These are phyloP conservation scores for Mayetiola destructor DNA, from an alignment of 2,888 invertebrate genomes.

Conservation along the genomic window DNA sequence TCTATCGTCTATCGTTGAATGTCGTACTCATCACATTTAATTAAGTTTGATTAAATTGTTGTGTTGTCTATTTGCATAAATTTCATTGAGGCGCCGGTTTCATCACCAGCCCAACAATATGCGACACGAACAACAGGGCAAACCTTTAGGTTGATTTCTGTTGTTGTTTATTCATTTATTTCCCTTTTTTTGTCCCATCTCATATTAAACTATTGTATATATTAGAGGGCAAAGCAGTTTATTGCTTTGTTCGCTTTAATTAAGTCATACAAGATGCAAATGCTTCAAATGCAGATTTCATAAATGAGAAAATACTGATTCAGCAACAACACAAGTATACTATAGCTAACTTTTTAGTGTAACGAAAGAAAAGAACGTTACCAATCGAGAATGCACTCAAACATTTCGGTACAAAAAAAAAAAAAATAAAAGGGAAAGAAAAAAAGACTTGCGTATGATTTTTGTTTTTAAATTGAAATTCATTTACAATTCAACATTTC, in stretches of 20 bases:
- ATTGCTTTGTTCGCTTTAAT: neutral
- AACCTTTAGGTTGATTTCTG: neutral
- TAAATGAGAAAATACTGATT: too few species aligned
- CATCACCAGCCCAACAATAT: neutral
- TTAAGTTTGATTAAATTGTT: slow-evolving; percentile 4
- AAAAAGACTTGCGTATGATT: too few species aligned
- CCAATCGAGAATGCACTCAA: too few species aligned
- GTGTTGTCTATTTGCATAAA: neutral
- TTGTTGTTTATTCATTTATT: neutral
- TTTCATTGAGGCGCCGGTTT: neutral
- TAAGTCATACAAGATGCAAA: neutral
- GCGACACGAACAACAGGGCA: neutral
- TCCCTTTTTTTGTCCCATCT: neutral
- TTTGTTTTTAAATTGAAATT: too few species aligned
- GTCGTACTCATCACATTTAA: neutral
- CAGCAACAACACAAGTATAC: neutral
- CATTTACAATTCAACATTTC: too few species aligned
- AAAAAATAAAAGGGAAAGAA: neutral
- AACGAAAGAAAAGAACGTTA: too few species aligned
- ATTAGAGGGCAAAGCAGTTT: neutral
- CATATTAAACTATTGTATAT: too few species aligned
- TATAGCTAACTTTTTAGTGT: neutral
- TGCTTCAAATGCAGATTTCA: neutral
- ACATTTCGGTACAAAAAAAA: neutral
- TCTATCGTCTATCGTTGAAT: too few species aligned